Evolutionary conservation across 2,113 vertebrate genomes (phyloP), one percentile per base, ranked within the genome.

Genomic region (Chaetodon trifascialis): DNA sequence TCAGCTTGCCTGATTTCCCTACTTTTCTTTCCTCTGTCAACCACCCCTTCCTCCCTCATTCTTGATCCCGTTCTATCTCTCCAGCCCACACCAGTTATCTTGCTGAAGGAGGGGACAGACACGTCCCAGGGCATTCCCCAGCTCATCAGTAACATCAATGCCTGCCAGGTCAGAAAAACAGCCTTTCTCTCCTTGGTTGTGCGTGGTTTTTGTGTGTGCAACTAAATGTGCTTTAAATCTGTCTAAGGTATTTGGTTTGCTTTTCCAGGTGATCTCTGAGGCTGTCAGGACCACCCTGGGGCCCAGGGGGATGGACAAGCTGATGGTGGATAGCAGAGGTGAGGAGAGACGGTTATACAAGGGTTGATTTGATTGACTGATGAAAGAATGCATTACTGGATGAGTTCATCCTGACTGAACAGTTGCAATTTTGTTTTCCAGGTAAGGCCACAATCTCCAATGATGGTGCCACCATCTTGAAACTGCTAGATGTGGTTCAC

Each of bases 401-500:
- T 36, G 34, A 15, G 15, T 23, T 70, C 2, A 2, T 9, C 6
- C 8, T 73, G 11, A 56, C 21, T 9, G 16, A 25, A n/a, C 44
- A 77, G 7, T 58, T 63, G 1, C 73, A 8, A 73, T 38, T 91
- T 4, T 84, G 9, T 79, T 72, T 59, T 85, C 16, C 30, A 99
- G 98, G 98, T 40, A 99, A 99, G 92, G 97, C 98, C 85, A 99
- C 98, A 0, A 99, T 99, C 93, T 99, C 98, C 23, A 99, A 99
- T 0, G 98, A 99, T 59, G 98, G 98, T 1, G 98, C 98, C 91
- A 99, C 98, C 76, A 99, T 99, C 91, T 94, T 99, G 92, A 99
- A 98, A 87, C 97, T 99, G 55, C 95, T 99, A 0, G 98, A 99
- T 5, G 98, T 99, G 0, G 96, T 99, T 38, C 98, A 99, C 66